Base-by-base conservation (phyloP, 1,140 invertebrate species). In the Lucilia cuprina region DNA sequence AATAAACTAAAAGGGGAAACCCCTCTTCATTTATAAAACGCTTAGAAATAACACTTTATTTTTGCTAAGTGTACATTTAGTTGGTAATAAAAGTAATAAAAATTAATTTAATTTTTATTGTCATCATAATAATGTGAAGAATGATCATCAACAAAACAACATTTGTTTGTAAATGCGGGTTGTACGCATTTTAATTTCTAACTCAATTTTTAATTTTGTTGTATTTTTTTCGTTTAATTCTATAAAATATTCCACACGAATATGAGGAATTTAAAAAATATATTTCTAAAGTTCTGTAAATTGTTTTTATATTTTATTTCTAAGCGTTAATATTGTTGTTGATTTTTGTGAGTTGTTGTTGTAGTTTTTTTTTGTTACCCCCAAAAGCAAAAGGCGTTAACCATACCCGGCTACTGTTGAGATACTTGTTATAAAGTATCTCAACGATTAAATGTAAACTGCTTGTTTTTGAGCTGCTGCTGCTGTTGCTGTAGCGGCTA, bases 351-450 rank as follows among this genome's bases (percentile, higher is more conserved):
- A 75, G 13, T 35, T 10, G 7, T 75, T 13, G 2, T 75, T 41
- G 0, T 12, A 7, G 1, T 55, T 55, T 41, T 12, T 55, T 4
- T 55, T 49, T 80, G 41, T 80, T 41, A 78, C 75, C 75, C 75
- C 35, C 21, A 17, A 47, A 78, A 78, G 75, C 75, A 78, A 78
- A 41, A 78, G 75, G 75, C 75, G 75, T 78, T 78, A 78, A 78
- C 75, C 75, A 78, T 78, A 78, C 12, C 75, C 41, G 35, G 77
- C 77, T 78, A 78, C 75, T 78, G 75, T 78, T 80, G 41, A 60
- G 50, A 70, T 70, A 70, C 60, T 19, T 70, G 77, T 49, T 19
- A 49, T 80, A 19, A 49, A 49, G n/a, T 49, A 55, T 55, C 17
- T n/a, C 50, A 14, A 5, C 50, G 50, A 55, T 55, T 55, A 55